Evolutionary conservation across 2,797 vertebrate species (phyloP), one percentile per base, ranked within the genome.

Genomic region (Takifugu ocellatus): DNA sequence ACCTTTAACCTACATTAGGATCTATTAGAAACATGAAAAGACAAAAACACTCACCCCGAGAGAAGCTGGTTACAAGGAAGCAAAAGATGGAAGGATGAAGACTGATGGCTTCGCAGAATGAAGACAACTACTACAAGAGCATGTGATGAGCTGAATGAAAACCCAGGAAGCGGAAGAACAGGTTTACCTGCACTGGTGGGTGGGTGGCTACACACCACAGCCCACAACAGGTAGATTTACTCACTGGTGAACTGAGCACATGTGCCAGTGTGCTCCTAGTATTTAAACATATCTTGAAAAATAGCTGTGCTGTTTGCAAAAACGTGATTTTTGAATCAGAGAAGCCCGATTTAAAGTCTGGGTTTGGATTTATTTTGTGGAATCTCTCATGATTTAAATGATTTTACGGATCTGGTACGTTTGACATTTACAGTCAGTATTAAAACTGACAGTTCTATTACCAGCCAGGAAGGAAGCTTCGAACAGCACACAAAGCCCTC

Each of bases 141-240:
- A 64, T 24, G 55, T 68, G 71, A 69, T 71, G 81, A 86, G 66
- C 73, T 87, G 83, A 84, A 72, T 54, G 59, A 74, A 75, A 10
- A 12, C 29, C 5, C 7, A n/a, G 25, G 43, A 70, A 86, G 87
- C 67, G 59, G 87, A 73, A 68, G 61, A 89, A 88, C 87, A 74
- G 87, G 88, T 89, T 88, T 39, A 24, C 49, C 29, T 49, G 46
- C 25, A 25, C 8, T 51, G 56, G 25, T 33, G 54, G 27, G 16
- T 1, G 52, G 27, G 16, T 1, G 56, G 27, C 14, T 50, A 42
- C 24, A 44, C 50, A 2, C 2, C 25, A 47, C 29, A 43, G 27
- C n/a, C 15, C 53, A 17, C 21, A 61, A 56, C 55, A 36, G 10
- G 14, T 61, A 54, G 5, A 17, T 17, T 21, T 17, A 39, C 15